These are phyloP conservation scores for Drosophila kurseongensis DNA, from an alignment of 1,140 invertebrate genomes.

Conservation along the genomic window DNA sequence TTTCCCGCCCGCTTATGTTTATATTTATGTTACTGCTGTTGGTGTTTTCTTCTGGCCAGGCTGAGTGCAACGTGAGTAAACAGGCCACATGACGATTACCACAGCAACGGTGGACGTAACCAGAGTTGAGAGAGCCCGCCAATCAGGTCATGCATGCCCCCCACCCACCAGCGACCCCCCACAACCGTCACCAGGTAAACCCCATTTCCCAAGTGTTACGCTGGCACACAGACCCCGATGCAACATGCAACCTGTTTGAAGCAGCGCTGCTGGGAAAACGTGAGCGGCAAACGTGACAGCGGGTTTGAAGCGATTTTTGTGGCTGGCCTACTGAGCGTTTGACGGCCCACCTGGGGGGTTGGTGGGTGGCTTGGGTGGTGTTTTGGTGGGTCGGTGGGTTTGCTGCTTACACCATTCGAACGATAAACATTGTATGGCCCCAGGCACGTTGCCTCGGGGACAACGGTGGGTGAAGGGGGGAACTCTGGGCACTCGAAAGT, in stretches of 20 bases:
- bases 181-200: conserved; percentile 3
- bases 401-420: conserved; percentile 43
- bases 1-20: conserved; percentile 17
- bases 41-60: conserved; percentile 3
- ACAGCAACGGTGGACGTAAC: conserved; percentile 50
- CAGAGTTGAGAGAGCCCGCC: conserved; percentile 4
- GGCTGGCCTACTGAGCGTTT: conserved; percentile 70
- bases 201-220: conserved; percentile 52
- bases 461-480: background rate
- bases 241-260: conserved; percentile 68
- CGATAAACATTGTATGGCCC: conserved; percentile 54
- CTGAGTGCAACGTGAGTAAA: conserved; percentile 69
- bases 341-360: conserved; percentile 11
- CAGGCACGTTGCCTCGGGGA: conserved; percentile 46
- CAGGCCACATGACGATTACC: conserved; percentile 53
- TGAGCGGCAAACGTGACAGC: conserved; percentile 75
- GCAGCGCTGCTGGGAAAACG: conserved; percentile 68
- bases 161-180: background rate
- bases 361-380: conserved; percentile 1
- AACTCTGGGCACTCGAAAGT: conserved; percentile 43
- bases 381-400: background rate
- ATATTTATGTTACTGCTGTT: conserved; percentile 6
- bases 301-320: conserved; percentile 62
- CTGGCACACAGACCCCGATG: conserved; percentile 43
- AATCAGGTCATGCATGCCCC: conserved; percentile 2